These are phyloP conservation scores for Aythya fuligula DNA, from an alignment of 2,797 vertebrate species.

Conservation along the genomic window DNA sequence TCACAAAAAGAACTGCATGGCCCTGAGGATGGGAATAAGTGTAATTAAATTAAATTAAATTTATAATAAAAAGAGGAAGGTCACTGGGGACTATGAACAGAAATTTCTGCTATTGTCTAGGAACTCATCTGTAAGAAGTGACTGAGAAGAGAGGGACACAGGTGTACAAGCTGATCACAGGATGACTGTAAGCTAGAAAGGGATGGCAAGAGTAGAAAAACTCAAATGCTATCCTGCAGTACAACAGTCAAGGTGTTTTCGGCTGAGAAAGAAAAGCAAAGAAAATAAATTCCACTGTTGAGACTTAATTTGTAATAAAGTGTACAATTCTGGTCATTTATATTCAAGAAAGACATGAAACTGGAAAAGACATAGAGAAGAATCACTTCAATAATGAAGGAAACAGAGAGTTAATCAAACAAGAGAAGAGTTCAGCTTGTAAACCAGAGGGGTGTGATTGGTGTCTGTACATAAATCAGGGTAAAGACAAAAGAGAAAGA, in stretches of 20 bases:
- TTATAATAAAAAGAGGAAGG: slow-evolving; percentile 31
- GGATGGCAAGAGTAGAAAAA: background rate
- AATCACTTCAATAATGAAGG: background rate
- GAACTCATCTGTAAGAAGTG: background rate
- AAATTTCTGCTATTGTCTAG: slow-evolving; percentile 13
- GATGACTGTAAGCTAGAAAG: background rate
- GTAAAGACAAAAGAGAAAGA: background rate
- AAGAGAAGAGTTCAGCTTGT: background rate
- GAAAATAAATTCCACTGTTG: background rate
- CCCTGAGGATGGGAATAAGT: background rate
- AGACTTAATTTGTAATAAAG: background rate
- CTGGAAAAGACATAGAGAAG: background rate
- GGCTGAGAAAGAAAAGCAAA: background rate
- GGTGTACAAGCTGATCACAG: background rate
- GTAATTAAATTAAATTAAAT: slow-evolving; percentile 21
- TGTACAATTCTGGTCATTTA: background rate
- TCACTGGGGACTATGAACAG: background rate
- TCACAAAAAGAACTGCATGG: background rate
- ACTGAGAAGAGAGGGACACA: background rate
- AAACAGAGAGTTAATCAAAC: background rate
- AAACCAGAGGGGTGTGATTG: background rate
- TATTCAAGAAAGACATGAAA: slow-evolving; percentile 2
- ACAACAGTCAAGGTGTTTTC: background rate
- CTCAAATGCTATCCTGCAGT: background rate
- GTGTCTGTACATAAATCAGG: background rate